Evolutionary conservation across 2,888 invertebrate species (phyloP).

Genomic region (Xylophagus ater): DNA sequence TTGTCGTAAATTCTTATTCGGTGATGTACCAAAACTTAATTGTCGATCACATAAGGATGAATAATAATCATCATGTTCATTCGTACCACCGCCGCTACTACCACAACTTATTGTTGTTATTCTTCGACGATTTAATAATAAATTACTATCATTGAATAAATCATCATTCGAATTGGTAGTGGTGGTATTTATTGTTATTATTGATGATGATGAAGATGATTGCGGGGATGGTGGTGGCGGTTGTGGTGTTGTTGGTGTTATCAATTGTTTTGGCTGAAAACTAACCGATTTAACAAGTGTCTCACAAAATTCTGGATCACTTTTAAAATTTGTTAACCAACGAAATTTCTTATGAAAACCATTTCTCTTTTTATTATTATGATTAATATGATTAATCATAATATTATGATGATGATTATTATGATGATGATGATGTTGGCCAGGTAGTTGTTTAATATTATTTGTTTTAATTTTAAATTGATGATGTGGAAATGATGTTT

Average conservation of each 20-base stretch:
- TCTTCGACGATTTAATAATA: constrained; percentile 7
- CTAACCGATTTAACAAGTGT: constrained; percentile 24
- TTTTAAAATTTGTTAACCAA: constrained; percentile 25
- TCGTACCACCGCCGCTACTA: constrained; percentile 6
- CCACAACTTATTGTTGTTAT: background rate
- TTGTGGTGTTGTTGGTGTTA: background rate
- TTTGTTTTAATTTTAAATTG: constrained; percentile 8
- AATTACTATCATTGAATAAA: constrained; percentile 2
- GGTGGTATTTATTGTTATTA: constrained; percentile 1
- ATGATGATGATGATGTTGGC: constrained; percentile 1
- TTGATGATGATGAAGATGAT: background rate
- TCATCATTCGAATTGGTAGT: constrained; percentile 7
- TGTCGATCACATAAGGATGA: constrained; percentile 33
- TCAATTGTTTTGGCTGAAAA: constrained; percentile 10
- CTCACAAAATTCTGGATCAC: constrained; percentile 29
- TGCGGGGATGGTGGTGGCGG: background rate
- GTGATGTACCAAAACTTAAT: constrained; percentile 30
- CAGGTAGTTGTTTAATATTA: constrained; percentile 1
- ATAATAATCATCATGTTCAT: constrained; percentile 26
- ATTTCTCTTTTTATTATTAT: constrained; percentile 15
- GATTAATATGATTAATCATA: constrained; percentile 8
- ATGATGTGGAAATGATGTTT: no score
- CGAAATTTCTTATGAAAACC: constrained; percentile 12
- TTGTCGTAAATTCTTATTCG: constrained; percentile 27
- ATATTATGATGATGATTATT: constrained; percentile 6